A percentile compares a stretch with the other conserved stretches of the same genome.
Evolutionary conservation across 2,888 invertebrate genomes (phyloP).

Genomic region (Timema podura): DNA sequence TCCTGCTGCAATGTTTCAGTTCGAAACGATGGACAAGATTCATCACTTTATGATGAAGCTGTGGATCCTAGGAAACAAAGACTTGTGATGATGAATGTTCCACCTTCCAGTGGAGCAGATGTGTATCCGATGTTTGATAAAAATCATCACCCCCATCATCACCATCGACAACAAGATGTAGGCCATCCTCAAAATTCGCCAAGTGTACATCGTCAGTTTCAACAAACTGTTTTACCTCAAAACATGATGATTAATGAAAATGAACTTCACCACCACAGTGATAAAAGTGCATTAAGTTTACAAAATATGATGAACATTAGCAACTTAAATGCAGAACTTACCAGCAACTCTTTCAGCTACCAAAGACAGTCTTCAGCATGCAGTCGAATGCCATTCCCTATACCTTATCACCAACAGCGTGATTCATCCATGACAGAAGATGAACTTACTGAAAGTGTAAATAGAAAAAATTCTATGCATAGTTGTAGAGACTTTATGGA

Average conservation of each 20-base stretch:
- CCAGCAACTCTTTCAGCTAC: constrained; percentile 29
- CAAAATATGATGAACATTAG: neutral
- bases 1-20: constrained; percentile 71
- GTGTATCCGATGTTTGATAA: constrained; percentile 17
- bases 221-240: constrained; percentile 10
- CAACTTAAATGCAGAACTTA: constrained; percentile 19
- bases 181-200: neutral
- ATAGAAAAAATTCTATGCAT: constrained; percentile 12
- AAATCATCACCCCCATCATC: constrained; percentile 21
- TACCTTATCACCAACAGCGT: constrained; percentile 21
- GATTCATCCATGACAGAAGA: constrained; percentile 23
- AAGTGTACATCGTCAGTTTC: constrained; percentile 15
- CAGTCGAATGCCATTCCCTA: constrained; percentile 21
- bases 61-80: constrained; percentile 40
- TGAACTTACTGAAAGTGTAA: constrained; percentile 16
- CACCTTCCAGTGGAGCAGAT: constrained; percentile 12
- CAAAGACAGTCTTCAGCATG: constrained; percentile 25
- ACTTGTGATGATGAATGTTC: constrained; percentile 17
- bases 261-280: constrained; percentile 18
- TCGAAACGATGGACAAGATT: constrained; percentile 52
- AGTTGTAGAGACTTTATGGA: constrained; percentile 22
- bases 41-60: constrained; percentile 56
- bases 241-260: constrained; percentile 8
- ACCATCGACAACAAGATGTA: constrained; percentile 2
- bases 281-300: constrained; percentile 1